Evolutionary conservation across 2,888 invertebrate genomes (phyloP).

Genomic region (Drosophila sordidula): DNA sequence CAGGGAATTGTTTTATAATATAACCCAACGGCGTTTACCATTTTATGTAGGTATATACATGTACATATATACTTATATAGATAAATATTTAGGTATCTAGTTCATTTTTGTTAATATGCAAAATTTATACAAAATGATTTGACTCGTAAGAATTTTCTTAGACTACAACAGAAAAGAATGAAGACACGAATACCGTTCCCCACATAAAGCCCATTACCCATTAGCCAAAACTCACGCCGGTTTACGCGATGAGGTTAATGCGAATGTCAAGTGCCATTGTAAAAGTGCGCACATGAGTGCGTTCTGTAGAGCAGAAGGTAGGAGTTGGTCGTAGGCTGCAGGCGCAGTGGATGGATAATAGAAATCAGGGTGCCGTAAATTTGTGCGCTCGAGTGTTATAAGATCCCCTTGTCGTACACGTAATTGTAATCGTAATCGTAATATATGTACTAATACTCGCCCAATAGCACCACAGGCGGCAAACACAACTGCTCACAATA

Average conservation of each 20-base stretch:
- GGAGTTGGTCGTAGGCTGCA: neutral
- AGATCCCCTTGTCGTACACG: slow-evolving; percentile 47
- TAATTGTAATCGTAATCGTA: slow-evolving; percentile 56
- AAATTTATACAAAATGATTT: slow-evolving; percentile 36
- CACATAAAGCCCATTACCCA: slow-evolving; percentile 13
- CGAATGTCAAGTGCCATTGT: slow-evolving; percentile 73
- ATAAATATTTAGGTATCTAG: slow-evolving; percentile 3
- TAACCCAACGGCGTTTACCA: slow-evolving; percentile 53
- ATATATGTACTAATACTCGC: slow-evolving; percentile 50
- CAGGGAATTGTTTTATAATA: slow-evolving; percentile 55
- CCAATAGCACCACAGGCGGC: slow-evolving; percentile 58
- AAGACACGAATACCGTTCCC: neutral
- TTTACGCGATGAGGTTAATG: slow-evolving; percentile 40
- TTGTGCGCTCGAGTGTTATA: slow-evolving; percentile 64
- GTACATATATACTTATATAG: neutral
- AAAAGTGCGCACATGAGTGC: slow-evolving; percentile 65
- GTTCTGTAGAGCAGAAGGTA: slow-evolving; percentile 19
- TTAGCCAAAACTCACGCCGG: slow-evolving; percentile 32
- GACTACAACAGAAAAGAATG: neutral
- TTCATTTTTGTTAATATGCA: slow-evolving; percentile 30
- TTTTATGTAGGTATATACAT: slow-evolving; percentile 14
- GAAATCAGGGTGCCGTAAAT: slow-evolving; percentile 29
- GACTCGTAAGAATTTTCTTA: slow-evolving; percentile 24
- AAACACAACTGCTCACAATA: slow-evolving; percentile 25
- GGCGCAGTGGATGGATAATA: slow-evolving; percentile 12